Evolutionary conservation across 2,113 vertebrate species (phyloP), one percentile per base, ranked within the genome.

Genomic region (Peromyscus polionotus): DNA sequence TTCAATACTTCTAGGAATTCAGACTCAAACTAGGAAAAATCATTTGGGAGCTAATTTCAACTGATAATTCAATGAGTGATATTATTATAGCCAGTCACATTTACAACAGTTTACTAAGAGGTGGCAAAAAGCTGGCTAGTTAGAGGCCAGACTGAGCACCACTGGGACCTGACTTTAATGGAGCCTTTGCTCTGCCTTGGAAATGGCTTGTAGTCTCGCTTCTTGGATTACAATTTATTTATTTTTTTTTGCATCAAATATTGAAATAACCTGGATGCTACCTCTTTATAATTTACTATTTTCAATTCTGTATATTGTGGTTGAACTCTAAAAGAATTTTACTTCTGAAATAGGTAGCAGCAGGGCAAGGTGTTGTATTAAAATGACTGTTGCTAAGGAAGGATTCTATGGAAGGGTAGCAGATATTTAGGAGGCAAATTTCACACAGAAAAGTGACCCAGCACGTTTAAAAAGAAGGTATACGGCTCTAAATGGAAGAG

Each of bases 401-500:
- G 0, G 1, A 95, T 98, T 98, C 98, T 98, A 98, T 96, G 94
- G 95, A 96, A 98, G 94, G 85, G 96, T 95, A 97, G 97, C 97
- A 98, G 98, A 98, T 67, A 96, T 97, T 97, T 98, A 95, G 98
- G 92, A 98, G 97, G 91, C 90, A 98, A 95, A 79, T 79, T 87
- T 98, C 98, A 98, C 95, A 97, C 59, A 97, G 95, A 95, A 98
- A 87, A 98, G 97, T 98, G 98, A 98, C 97, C 98, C 36, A 98
- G 96, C 51, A 97, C 92, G 95, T 95, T 98, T 98, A 98, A 97
- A 97, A 98, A 98, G 97, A 97, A 96, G 90, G 87, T 98, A 97
- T 97, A 98, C 98, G 92, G 92, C 95, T 97, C 95, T 98, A 98
- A 98, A 97, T 87, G 97, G 97, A 94, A 97, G 98, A 98, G 97